phyloP scores from a whole-genome alignment of 2,888 invertebrate species.

The Antitype chi region DNA sequence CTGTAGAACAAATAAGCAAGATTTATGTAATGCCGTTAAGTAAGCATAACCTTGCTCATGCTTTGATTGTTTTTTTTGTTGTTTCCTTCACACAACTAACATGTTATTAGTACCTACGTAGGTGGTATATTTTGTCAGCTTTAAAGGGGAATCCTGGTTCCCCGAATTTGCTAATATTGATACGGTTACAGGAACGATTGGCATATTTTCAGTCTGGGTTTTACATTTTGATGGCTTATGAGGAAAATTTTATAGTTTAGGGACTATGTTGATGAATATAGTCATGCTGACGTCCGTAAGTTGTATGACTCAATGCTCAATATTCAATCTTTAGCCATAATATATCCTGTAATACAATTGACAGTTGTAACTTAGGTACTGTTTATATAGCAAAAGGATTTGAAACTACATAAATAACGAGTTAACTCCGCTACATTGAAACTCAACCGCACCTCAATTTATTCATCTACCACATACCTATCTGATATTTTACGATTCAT shows the following conservation, averaged over 20 bases:
- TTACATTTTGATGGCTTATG: slow-evolving; percentile 39
- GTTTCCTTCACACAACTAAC: slow-evolving; percentile 20
- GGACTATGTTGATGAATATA: slow-evolving; percentile 24
- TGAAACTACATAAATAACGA: slow-evolving; percentile 6
- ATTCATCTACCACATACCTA: slow-evolving; percentile 11
- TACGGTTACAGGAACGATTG: slow-evolving; percentile 31
- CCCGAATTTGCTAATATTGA: slow-evolving; percentile 11
- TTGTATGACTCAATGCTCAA: slow-evolving; percentile 58
- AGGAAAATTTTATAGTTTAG: slow-evolving; percentile 52
- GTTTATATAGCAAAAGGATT: slow-evolving; percentile 15
- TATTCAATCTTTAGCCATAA: slow-evolving; percentile 32
- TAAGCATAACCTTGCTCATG: slow-evolving; percentile 49
- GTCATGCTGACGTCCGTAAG: slow-evolving; percentile 41
- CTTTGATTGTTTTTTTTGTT: slow-evolving; percentile 40
- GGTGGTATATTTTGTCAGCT: slow-evolving; percentile 13
- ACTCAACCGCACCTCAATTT: slow-evolving; percentile 11
- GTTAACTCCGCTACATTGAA: slow-evolving; percentile 2
- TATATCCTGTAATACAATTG: slow-evolving; percentile 40
- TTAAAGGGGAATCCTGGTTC: slow-evolving; percentile 44
- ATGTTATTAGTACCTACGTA: neutral
- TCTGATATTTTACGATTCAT: slow-evolving; percentile 7
- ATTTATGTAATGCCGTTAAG: slow-evolving; percentile 48
- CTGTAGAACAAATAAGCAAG: slow-evolving; percentile 9
- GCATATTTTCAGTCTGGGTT: slow-evolving; percentile 46
- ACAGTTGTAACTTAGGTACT: neutral